Evolutionary conservation across 2,113 vertebrate genomes (phyloP), one percentile per base, ranked within the genome.

Genomic region (Heterotilapia buettikoferi): DNA sequence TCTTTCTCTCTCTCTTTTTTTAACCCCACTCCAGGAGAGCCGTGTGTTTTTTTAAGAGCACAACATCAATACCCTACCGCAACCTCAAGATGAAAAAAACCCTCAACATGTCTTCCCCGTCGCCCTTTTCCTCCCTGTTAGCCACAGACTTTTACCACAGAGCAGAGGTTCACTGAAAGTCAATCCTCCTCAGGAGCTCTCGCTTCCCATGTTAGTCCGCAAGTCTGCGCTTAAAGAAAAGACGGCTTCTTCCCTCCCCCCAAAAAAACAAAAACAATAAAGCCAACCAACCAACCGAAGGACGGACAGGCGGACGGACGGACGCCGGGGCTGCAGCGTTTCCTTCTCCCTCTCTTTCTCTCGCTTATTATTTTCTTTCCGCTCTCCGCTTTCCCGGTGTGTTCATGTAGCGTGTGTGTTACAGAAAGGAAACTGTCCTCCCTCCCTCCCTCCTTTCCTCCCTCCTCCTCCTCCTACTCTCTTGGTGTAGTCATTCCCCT

Each of bases 351-450:
- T 81, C 86, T 86, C 87, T 91, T 85, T 86, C 88, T 92, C 88
- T 88, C 84, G 85, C 81, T 87, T 92, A 84, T 87, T 92, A 91
- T 92, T 94, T 93, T 86, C 90, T 89, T 92, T 91, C 84, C 91
- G 88, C 91, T 90, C 88, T 93, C 85, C 66, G 89, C 91, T 93
- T 89, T 94, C 94, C 93, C 94, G 94, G 94, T 94, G 92, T 93
- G 95, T 93, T 96, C 95, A 94, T 90, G 94, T 92, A 94, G 96
- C 95, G 96, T 95, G 95, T 95, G 94, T 91, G 92, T 94, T 95
- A 90, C 92, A 94, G 93, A 96, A 95, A 96, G 95, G 96, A 96
- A 97, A 95, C 90, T 73, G 92, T 94, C 90, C 93, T 89, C 94
- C 85, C 91, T 92, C 90, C 84, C 84, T 90, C 91, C 92, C 31